phyloP scores from a whole-genome alignment of 2,113 vertebrate genomes.

The Eira barbara region DNA sequence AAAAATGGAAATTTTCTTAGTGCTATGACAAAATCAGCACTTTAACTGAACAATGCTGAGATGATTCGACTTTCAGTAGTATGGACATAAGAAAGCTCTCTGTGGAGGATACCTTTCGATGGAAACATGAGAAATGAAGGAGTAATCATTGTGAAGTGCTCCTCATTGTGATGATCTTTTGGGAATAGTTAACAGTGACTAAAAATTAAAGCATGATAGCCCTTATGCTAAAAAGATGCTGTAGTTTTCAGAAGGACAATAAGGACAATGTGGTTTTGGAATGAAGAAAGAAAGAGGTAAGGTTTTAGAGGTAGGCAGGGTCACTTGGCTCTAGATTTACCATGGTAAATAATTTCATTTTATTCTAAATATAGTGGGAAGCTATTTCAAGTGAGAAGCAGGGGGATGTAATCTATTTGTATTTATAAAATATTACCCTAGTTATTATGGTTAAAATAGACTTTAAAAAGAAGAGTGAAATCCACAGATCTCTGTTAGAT shows the following conservation, averaged over 20 bases:
- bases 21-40: neutral
- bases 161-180: neutral
- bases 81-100: neutral
- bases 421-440: neutral
- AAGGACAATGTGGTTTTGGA: neutral
- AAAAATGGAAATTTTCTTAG: neutral
- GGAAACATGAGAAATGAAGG: neutral
- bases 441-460: neutral
- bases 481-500: neutral
- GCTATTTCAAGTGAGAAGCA: neutral
- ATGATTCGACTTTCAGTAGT: neutral
- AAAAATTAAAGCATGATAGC: neutral
- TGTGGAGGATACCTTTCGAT: neutral
- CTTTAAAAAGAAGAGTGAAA: neutral
- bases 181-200: neutral
- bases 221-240: neutral
- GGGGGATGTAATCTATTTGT: neutral
- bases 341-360: neutral
- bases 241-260: neutral
- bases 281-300: neutral
- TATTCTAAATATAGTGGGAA: neutral
- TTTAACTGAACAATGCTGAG: neutral
- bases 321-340: neutral
- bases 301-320: neutral
- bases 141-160: neutral